Conservation (phyloP, 1,140 invertebrate species). For the Habropoda laboriosa region DNA sequence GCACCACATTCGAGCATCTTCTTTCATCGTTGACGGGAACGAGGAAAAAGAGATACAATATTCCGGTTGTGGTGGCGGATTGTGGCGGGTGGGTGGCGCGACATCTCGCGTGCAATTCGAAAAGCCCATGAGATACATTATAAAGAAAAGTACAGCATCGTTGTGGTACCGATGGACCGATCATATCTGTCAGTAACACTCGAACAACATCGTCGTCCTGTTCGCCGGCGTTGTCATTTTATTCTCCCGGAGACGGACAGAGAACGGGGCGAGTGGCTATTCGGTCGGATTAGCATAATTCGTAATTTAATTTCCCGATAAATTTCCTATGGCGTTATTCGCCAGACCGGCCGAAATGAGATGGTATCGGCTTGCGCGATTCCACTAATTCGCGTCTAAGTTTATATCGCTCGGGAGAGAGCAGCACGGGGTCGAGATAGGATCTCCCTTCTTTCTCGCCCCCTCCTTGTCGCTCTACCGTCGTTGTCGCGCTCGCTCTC, state of each 20-base stretch:
- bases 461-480: not conserved
- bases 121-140: not conserved
- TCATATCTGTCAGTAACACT: conserved; percentile 21
- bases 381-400: conserved; percentile 78
- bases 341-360: conserved; percentile 61
- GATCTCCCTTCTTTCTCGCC: conserved; percentile 55
- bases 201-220: not conserved
- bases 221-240: not conserved
- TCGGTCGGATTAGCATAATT: conserved; percentile 75
- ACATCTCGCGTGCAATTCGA: conserved; percentile 20
- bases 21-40: conserved; percentile 2
- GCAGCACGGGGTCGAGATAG: conserved; percentile 67
- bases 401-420: conserved; percentile 74
- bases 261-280: not conserved
- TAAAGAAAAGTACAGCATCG: not conserved
- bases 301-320: conserved; percentile 78
- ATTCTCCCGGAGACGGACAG: not conserved
- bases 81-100: conserved; percentile 18
- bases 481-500: conserved; percentile 3
- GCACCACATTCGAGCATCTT: not conserved
- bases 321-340: conserved; percentile 66
- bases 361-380: conserved; percentile 73
- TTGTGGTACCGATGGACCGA: not conserved
- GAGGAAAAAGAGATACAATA: not conserved
- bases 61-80: not conserved